phyloP scores from a whole-genome alignment of 2,888 invertebrate genomes.

The Branchinecta sandiegonensis region DNA sequence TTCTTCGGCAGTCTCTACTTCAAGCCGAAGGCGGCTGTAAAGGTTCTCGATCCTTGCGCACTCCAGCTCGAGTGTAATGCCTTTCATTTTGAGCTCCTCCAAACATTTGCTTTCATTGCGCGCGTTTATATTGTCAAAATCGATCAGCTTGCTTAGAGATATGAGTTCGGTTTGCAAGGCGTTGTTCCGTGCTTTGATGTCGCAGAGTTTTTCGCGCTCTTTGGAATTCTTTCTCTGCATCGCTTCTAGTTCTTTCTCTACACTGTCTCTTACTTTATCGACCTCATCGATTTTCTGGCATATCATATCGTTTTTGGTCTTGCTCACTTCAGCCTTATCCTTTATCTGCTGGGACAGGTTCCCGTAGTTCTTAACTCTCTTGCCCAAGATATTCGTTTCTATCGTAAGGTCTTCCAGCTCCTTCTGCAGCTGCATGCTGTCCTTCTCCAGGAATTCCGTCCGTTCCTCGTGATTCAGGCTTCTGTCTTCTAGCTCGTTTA shows the following conservation, averaged over 20 bases:
- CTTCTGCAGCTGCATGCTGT: neutral
- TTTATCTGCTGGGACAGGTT: neutral
- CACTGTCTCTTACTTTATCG: neutral
- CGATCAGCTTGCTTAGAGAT: neutral
- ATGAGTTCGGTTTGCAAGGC: neutral
- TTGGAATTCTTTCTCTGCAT: neutral
- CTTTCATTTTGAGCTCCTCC: slow-evolving; percentile 5
- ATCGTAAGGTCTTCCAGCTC: neutral
- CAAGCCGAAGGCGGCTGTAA: neutral
- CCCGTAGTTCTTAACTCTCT: neutral
- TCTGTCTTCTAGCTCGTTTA: neutral
- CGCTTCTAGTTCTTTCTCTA: neutral
- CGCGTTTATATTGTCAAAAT: neutral
- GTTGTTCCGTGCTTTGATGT: neutral
- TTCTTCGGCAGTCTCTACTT: neutral
- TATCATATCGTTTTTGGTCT: neutral
- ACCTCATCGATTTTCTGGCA: neutral
- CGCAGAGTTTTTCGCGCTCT: neutral
- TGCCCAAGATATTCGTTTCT: neutral
- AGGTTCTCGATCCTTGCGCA: neutral
- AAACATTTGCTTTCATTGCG: slow-evolving; percentile 3
- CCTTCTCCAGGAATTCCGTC: neutral
- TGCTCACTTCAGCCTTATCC: neutral
- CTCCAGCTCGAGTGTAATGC: neutral
- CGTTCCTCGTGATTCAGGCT: neutral